Percentiles rank a stretch among this genome's conserved stretches.
phyloP scores from a whole-genome alignment of 2,888 invertebrate species.

The Didymodactylos carnosus region DNA sequence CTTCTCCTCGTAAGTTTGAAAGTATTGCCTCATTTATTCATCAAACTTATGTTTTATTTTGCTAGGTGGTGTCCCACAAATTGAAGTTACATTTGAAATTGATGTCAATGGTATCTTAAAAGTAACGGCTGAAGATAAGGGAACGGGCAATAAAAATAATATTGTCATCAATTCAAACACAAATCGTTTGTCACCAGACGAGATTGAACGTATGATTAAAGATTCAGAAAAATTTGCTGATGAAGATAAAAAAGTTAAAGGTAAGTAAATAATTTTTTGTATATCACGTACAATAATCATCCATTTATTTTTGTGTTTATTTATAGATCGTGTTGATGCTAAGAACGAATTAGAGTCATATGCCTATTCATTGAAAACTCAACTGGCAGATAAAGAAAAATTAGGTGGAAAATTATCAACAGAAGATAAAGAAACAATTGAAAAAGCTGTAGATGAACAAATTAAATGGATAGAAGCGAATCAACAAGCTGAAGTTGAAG shows the following conservation, averaged over 20 bases:
- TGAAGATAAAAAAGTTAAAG: conserved; percentile 74
- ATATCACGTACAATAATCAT: no score
- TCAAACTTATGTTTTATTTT: no score
- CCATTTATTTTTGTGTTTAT: no score
- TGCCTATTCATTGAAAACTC: conserved; percentile 78
- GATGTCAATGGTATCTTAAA: conserved; percentile 38
- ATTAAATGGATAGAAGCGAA: conserved; percentile 96
- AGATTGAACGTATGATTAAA: conserved; percentile 94
- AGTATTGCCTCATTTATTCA: no score
- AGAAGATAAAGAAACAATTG: conserved; percentile 79
- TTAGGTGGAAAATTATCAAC: conserved; percentile 69
- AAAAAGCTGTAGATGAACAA: conserved; percentile 75
- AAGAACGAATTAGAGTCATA: conserved; percentile 68
- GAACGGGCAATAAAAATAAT: conserved; percentile 92
- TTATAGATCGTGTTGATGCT: conserved; percentile 75
- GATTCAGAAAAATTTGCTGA: conserved; percentile 97
- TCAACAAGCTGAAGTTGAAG: conserved; percentile 70
- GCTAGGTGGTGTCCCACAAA: conserved; percentile 37
- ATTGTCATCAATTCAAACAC: conserved; percentile 97
- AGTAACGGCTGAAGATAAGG: conserved; percentile 83
- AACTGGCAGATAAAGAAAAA: conserved; percentile 84
- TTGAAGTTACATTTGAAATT: conserved; percentile 38
- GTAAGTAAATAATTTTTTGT: no score
- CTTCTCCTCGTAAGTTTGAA: conserved; percentile 43
- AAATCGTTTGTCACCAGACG: conserved; percentile 83